Conservation (phyloP, 2,113 vertebrate genomes). For the Hemibagrus wyckioides region DNA sequence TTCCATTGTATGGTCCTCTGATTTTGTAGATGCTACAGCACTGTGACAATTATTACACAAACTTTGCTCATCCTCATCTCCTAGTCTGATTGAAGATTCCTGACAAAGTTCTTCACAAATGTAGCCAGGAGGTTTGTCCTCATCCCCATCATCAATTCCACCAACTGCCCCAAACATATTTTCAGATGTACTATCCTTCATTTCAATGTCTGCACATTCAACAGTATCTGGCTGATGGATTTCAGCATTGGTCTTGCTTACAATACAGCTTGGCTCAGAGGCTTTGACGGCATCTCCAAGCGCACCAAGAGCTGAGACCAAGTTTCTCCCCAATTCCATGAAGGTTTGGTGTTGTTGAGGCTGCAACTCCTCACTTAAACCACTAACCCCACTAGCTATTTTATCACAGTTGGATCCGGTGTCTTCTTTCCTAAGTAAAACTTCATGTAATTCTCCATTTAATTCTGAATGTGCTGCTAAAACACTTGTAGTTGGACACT, state of each 20-base stretch:
- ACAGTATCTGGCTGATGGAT: constrained; percentile 57
- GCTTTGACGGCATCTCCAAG: constrained; percentile 83
- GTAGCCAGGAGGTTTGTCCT: background rate
- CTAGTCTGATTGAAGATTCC: constrained; percentile 18
- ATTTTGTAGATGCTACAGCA: constrained; percentile 61
- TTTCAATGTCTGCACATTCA: constrained; percentile 59
- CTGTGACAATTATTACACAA: constrained; percentile 81
- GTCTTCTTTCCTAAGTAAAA: constrained; percentile 65
- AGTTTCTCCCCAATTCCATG: constrained; percentile 82
- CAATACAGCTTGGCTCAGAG: constrained; percentile 68
- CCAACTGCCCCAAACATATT: constrained; percentile 73
- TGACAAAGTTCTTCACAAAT: constrained; percentile 1
- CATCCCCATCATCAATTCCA: constrained; percentile 60
- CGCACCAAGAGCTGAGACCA: constrained; percentile 84
- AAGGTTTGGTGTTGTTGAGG: constrained; percentile 83
- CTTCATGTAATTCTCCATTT: constrained; percentile 41
- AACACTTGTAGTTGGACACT: constrained; percentile 20
- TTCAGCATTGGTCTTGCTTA: constrained; percentile 67
- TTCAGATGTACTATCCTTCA: constrained; percentile 62
- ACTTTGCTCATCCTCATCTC: constrained; percentile 65
- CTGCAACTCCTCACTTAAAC: constrained; percentile 85
- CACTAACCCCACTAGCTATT: constrained; percentile 81
- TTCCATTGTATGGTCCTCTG: constrained; percentile 65
- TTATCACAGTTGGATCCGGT: constrained; percentile 58
- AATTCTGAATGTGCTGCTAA: constrained; percentile 18